phyloP scores from a whole-genome alignment of 2,113 vertebrate genomes.

The Hippolais icterina region DNA sequence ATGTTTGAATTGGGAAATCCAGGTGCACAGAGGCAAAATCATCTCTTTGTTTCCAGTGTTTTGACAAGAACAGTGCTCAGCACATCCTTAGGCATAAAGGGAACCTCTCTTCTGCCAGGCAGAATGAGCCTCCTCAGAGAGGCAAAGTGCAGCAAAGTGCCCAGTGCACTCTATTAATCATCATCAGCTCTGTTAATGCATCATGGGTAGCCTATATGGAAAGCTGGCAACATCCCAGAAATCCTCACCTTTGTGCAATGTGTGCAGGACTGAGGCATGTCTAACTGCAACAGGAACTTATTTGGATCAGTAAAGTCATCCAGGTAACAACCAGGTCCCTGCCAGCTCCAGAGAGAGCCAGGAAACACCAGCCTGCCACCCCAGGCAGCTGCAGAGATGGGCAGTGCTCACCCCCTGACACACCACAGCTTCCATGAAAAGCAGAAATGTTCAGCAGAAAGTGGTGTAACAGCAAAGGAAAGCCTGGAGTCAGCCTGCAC shows the following conservation, averaged over 20 bases:
- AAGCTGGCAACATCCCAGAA: background rate
- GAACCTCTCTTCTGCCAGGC: background rate
- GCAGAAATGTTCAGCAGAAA: background rate
- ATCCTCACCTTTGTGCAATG: background rate
- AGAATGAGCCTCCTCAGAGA: background rate
- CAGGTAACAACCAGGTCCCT: background rate
- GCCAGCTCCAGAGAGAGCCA: background rate
- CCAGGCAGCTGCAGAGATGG: background rate
- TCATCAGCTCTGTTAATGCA: background rate
- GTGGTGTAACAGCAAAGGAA: background rate
- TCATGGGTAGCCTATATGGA: background rate
- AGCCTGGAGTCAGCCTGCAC: background rate
- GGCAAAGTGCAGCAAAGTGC: too few relatives aligned
- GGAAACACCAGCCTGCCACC: background rate
- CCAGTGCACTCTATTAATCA: too few relatives aligned
- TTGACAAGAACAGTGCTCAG: background rate
- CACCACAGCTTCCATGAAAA: background rate
- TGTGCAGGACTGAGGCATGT: background rate
- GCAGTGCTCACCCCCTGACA: background rate
- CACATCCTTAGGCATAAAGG: background rate
- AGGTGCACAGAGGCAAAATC: background rate
- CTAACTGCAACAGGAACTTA: background rate
- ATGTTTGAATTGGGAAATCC: background rate
- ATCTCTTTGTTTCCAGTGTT: background rate
- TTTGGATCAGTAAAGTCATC: background rate